These are phyloP conservation scores for Mus spretus DNA, from an alignment of 2,797 vertebrate species.

Conservation along the genomic window DNA sequence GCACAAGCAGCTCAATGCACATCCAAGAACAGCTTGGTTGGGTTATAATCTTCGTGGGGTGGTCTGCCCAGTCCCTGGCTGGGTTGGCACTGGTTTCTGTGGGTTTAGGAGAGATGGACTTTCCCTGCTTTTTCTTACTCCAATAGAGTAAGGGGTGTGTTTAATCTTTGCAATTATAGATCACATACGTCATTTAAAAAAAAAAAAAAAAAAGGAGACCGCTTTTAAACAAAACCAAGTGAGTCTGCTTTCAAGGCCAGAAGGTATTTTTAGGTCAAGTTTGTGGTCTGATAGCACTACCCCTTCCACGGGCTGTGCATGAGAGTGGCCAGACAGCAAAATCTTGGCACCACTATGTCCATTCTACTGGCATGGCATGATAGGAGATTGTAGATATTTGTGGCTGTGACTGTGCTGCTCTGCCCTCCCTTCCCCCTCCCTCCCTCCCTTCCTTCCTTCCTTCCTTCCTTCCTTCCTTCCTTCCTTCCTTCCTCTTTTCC, in stretches of 20 bases:
- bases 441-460: rapidly evolving
- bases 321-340: neutral
- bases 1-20: neutral
- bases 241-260: neutral
- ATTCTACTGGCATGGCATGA: rapidly evolving
- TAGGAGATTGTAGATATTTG: neutral
- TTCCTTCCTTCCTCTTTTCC: no score
- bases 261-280: neutral
- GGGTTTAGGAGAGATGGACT: neutral
- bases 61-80: rapidly evolving
- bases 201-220: neutral
- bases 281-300: neutral
- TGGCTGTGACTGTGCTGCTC: neutral
- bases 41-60: neutral
- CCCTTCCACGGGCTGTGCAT: neutral
- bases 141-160: neutral
- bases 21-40: neutral
- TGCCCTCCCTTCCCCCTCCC: no score
- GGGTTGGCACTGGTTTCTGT: neutral
- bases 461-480: no score
- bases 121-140: neutral
- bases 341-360: no score
- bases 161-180: constrained; percentile 14
- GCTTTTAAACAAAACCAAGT: constrained; percentile 41
- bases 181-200: neutral